A percentile compares a stretch with the other conserved stretches of the same genome.
These are phyloP conservation scores for Poeciliopsis gracilis DNA, from an alignment of 2,797 vertebrate species.

Conservation along the genomic window DNA sequence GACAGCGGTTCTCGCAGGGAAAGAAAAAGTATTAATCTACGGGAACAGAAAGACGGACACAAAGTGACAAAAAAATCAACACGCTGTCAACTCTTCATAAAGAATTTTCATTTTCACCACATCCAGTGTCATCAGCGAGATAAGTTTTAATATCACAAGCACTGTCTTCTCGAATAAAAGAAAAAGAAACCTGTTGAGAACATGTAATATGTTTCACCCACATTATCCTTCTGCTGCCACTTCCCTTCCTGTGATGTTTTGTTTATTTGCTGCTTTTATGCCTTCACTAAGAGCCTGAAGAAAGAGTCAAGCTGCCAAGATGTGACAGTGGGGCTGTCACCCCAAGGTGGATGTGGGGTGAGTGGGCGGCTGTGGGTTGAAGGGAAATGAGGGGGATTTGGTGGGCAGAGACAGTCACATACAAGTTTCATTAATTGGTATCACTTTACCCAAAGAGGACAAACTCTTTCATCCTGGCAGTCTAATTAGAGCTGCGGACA, in stretches of 20 bases:
- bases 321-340: conserved; percentile 61
- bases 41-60: conserved; percentile 28
- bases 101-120: conserved; percentile 52
- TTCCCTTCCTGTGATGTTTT: conserved; percentile 30
- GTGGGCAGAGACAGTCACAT: conserved; percentile 48
- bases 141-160: conserved; percentile 36
- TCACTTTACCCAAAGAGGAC: conserved; percentile 60
- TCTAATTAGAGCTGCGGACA: conserved; percentile 74
- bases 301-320: conserved; percentile 48
- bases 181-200: conserved; percentile 9
- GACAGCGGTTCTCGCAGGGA: conserved; percentile 22
- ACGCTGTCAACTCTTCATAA: conserved; percentile 49
- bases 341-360: conserved; percentile 15
- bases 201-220: conserved; percentile 32
- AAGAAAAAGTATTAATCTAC: background rate
- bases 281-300: conserved; percentile 45
- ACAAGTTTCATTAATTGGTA: conserved; percentile 77
- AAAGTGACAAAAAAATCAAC: conserved; percentile 40
- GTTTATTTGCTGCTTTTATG: conserved; percentile 37
- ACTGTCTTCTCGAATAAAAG: conserved; percentile 35
- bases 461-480: conserved; percentile 58
- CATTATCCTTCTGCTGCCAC: conserved; percentile 37
- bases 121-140: conserved; percentile 52
- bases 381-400: background rate
- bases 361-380: conserved; percentile 4